These are phyloP conservation scores for Delichon dasypus DNA, from an alignment of 2,797 vertebrate species.

Conservation along the genomic window DNA sequence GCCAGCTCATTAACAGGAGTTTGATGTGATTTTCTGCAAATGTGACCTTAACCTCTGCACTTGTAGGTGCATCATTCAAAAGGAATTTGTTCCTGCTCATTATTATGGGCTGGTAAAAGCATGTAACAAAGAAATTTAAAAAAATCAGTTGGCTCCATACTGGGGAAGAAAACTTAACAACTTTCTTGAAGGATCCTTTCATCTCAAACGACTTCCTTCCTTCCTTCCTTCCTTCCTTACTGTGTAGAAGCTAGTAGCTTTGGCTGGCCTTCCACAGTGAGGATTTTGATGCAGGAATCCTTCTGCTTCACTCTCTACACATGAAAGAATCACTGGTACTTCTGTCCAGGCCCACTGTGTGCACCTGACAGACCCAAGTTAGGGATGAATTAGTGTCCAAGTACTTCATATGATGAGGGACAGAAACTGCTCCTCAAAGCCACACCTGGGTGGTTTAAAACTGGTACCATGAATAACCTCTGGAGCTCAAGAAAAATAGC, in stretches of 20 bases:
- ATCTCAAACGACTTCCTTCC: neutral
- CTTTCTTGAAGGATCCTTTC: neutral
- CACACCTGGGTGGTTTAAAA: neutral
- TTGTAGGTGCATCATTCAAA: neutral
- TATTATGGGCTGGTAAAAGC: neutral
- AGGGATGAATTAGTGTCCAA: neutral
- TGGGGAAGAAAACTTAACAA: neutral
- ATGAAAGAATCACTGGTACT: neutral
- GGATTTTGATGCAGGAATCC: neutral
- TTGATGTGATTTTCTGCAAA: conserved; percentile 34
- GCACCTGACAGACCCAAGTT: neutral
- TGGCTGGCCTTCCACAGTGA: neutral
- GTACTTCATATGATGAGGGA: neutral
- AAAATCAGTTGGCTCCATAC: neutral
- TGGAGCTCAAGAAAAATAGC: neutral
- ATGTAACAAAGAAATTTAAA: neutral
- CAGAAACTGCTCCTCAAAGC: neutral
- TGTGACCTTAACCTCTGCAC: conserved; percentile 7
- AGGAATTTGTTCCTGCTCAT: neutral
- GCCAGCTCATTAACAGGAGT: conserved; percentile 40
- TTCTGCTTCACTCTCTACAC: neutral
- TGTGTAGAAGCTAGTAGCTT: neutral
- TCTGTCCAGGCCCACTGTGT: neutral
- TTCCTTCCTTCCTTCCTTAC: neutral
- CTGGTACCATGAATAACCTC: neutral